Conservation (phyloP, 2,888 invertebrate genomes). For the Melieria picta region DNA sequence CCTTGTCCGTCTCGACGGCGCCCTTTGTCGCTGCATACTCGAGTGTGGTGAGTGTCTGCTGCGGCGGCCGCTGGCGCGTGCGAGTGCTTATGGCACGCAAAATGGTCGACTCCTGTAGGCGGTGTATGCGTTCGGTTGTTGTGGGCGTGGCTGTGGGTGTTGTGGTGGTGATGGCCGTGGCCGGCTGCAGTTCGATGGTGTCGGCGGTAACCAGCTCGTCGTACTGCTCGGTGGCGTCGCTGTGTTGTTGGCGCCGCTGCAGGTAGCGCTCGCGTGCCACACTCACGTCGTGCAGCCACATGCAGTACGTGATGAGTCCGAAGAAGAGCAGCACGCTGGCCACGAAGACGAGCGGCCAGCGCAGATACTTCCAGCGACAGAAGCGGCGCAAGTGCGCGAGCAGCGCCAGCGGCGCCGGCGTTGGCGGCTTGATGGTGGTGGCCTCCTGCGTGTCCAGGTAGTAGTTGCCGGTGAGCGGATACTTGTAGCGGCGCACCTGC, state of each 20-base stretch:
- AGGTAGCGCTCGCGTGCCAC: constrained; percentile 55
- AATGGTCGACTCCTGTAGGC: constrained; percentile 51
- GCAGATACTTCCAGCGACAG: constrained; percentile 58
- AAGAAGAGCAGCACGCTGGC: constrained; percentile 58
- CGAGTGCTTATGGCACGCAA: constrained; percentile 46
- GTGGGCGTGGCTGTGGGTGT: constrained; percentile 15
- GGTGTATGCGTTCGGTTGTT: constrained; percentile 38
- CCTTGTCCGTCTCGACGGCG: constrained; percentile 38
- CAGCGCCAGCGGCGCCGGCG: constrained; percentile 50
- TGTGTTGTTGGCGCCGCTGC: constrained; percentile 47
- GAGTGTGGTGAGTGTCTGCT: constrained; percentile 43
- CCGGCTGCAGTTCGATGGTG: constrained; percentile 25
- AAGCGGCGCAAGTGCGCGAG: constrained; percentile 49
- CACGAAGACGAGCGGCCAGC: constrained; percentile 58
- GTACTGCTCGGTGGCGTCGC: constrained; percentile 35
- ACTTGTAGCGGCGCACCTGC: constrained; percentile 60
- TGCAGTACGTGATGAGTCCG: constrained; percentile 59
- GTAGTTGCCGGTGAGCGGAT: constrained; percentile 57
- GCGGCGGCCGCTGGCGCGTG: constrained; percentile 31
- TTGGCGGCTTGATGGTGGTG: constrained; percentile 33
- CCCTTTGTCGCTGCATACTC: constrained; percentile 41
- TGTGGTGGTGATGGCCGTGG: not conserved
- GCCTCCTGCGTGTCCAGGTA: constrained; percentile 49
- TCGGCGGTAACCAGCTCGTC: constrained; percentile 16
- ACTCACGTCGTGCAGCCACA: constrained; percentile 60